Percentiles rank a stretch among this genome's conserved stretches.
Conservation (phyloP, 1,140 invertebrate genomes). For the Hyles vespertilio region DNA sequence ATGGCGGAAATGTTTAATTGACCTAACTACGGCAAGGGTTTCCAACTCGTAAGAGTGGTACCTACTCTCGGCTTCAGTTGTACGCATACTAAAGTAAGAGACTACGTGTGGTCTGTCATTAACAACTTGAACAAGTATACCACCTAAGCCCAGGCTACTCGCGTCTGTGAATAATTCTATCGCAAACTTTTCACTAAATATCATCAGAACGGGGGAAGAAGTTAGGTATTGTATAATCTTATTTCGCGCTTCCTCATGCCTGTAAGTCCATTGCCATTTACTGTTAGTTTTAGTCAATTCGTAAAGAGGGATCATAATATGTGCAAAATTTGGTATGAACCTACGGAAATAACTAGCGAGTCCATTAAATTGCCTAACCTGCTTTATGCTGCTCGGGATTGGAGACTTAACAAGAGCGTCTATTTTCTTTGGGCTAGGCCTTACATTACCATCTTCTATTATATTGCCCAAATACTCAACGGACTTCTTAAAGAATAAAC, state of each 20-base stretch:
- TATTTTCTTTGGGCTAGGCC: constrained; percentile 30
- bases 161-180: no score
- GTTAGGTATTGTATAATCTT: constrained; percentile 21
- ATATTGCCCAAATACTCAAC: constrained; percentile 38
- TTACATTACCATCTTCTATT: constrained; percentile 26
- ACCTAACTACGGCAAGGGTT: no score
- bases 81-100: neutral
- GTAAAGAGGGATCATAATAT: constrained; percentile 39
- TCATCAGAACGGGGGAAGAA: constrained; percentile 34
- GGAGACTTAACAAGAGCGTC: constrained; percentile 33
- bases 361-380: constrained; percentile 36
- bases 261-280: constrained; percentile 24
- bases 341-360: constrained; percentile 51
- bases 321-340: constrained; percentile 63
- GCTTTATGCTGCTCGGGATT: constrained; percentile 31
- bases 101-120: no score
- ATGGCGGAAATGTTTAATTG: no score
- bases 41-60: neutral
- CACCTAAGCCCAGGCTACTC: no score
- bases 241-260: constrained; percentile 20
- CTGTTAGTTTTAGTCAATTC: constrained; percentile 17
- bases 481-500: constrained; percentile 30
- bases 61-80: neutral
- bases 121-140: no score
- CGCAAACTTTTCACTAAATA: constrained; percentile 23